Percentiles rank a stretch among this genome's conserved stretches.
These are phyloP conservation scores for Martes flavigula DNA, from an alignment of 2,797 vertebrate species.

Conservation along the genomic window DNA sequence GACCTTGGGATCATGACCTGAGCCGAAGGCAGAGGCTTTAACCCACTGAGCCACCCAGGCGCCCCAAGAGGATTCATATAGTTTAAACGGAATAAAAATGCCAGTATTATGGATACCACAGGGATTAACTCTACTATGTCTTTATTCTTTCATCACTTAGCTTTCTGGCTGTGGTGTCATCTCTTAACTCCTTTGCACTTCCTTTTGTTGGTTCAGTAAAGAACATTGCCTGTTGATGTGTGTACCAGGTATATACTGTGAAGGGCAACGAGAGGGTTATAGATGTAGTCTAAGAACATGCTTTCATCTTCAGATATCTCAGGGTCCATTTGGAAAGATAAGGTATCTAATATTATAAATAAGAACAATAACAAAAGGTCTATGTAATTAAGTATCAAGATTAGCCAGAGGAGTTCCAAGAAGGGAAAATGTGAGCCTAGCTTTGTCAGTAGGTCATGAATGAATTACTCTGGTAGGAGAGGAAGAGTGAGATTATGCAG, in stretches of 20 bases:
- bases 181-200: background rate
- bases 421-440: background rate
- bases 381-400: background rate
- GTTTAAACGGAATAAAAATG: background rate
- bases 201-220: background rate
- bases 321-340: constrained; percentile 10
- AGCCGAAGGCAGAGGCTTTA: too few relatives aligned
- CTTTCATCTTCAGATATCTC: background rate
- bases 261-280: background rate
- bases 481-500: background rate
- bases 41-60: too few relatives aligned
- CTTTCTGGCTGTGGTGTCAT: background rate
- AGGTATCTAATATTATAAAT: background rate
- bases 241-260: background rate
- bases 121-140: background rate
- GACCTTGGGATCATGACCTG: too few relatives aligned
- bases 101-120: background rate
- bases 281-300: background rate
- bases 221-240: background rate
- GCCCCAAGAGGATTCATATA: background rate
- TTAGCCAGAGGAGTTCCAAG: background rate
- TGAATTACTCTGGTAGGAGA: background rate
- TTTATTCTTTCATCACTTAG: constrained; percentile 20
- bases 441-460: background rate
- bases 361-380: background rate